Conservation (phyloP, 2,888 invertebrate species). For the Tineola bisselliella region DNA sequence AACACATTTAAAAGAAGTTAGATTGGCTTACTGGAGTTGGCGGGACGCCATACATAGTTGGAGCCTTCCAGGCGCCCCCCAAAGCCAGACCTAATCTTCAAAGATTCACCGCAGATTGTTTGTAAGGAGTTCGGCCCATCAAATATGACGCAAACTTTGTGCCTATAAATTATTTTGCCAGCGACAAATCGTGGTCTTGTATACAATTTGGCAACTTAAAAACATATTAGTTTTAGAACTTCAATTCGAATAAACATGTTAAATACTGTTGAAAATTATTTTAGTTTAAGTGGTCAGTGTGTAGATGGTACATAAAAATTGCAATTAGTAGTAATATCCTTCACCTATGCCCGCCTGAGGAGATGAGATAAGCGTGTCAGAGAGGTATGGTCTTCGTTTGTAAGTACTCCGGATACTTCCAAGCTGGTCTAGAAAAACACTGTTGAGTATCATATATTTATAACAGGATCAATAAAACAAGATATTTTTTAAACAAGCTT, state of each 20-base stretch:
- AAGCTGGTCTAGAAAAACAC: too few relatives aligned
- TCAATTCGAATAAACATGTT: too few relatives aligned
- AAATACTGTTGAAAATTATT: too few relatives aligned
- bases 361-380: too few relatives aligned
- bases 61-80: conserved; percentile 53
- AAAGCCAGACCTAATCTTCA: conserved; percentile 56
- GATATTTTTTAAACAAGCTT: conserved; percentile 58
- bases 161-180: conserved; percentile 44
- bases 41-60: conserved; percentile 56
- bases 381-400: too few relatives aligned
- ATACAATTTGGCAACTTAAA: background rate
- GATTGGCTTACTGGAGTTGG: conserved; percentile 66
- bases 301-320: too few relatives aligned
- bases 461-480: conserved; percentile 2
- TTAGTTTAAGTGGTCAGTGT: too few relatives aligned
- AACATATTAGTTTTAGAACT: background rate
- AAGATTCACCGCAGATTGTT: conserved; percentile 61
- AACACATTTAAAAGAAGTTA: conserved; percentile 69
- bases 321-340: too few relatives aligned
- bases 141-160: conserved; percentile 52
- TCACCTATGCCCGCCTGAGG: too few relatives aligned
- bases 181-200: background rate
- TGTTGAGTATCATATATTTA: background rate
- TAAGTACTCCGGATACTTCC: too few relatives aligned
- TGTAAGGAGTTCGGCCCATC: conserved; percentile 54